These are phyloP conservation scores for Homarus americanus DNA, from an alignment of 1,140 invertebrate genomes.

Conservation along the genomic window DNA sequence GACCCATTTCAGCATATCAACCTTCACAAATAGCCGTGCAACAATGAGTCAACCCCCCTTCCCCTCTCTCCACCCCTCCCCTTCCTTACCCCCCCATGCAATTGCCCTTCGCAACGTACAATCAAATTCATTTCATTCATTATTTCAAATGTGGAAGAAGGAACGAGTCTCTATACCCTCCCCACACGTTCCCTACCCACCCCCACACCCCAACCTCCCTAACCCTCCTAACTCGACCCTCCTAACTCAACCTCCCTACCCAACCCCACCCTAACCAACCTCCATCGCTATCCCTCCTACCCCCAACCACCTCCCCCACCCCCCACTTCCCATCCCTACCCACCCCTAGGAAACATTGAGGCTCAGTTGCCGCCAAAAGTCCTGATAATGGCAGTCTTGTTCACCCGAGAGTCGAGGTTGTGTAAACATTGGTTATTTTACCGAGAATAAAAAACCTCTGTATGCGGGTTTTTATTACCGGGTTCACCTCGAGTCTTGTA, in stretches of 20 bases:
- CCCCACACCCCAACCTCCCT: background rate
- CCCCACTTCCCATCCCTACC: background rate
- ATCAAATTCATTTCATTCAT: slow-evolving; percentile 70
- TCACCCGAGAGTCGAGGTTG: too few species aligned
- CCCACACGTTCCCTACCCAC: too few species aligned
- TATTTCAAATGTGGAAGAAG: slow-evolving; percentile 58
- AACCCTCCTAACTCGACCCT: background rate
- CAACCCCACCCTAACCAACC: background rate
- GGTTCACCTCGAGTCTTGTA: too few species aligned
- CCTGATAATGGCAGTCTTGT: too few species aligned
- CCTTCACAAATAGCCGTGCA: slow-evolving; percentile 25
- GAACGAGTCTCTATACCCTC: background rate
- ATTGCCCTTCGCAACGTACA: slow-evolving; percentile 57
- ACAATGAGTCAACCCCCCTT: too few species aligned
- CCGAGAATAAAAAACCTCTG: too few species aligned
- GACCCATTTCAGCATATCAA: slow-evolving; percentile 3
- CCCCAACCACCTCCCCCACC: background rate
- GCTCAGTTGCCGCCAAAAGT: too few species aligned
- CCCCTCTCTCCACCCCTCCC: too few species aligned
- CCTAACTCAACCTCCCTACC: background rate
- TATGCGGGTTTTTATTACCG: too few species aligned
- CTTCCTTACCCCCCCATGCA: background rate
- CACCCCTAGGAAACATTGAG: too few species aligned
- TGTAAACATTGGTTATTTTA: too few species aligned
- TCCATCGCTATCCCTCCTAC: background rate